Base-by-base conservation (phyloP, 2,113 vertebrate genomes). In the Stomatorhinus ivindoensis region DNA sequence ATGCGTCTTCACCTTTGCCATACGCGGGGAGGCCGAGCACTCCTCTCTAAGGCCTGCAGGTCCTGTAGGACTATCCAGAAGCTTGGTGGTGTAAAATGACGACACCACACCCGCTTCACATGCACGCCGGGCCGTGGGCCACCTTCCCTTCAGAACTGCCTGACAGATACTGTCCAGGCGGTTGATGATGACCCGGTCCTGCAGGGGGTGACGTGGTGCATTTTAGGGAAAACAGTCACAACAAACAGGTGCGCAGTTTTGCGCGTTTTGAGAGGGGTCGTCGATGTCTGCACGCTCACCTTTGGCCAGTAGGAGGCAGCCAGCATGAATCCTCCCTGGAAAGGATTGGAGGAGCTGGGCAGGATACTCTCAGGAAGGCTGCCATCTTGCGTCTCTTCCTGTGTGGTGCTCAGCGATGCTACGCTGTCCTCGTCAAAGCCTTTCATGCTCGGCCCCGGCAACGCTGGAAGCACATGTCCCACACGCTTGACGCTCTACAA, bases 1-100 rank as follows among this genome's bases (percentile, higher is more conserved):
- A 99, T 99, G 98, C 98, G 98, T 98, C 97, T 98, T 99, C 98
- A 99, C 98, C 98, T 99, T 99, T 98, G 98, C 97, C 97, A 98
- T 97, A 96, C 99, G 98, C 94, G 97, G 92, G 48, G 97, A 97
- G 21, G 97, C 97, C 47, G 97, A 97, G 48, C 95, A 95, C 80
- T 99, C 98, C 95, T 99, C 97, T 94, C 96, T 21, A 65, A 95
- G 93, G 89, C 94, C 44, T 4, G 58, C 15, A 24, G 80, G 80
- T 8, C 76, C 96, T n/a, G 94, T 95, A 2, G 97, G 96, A 80
- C 96, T 98, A 92, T 99, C 97, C 94, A 99, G 95, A 3, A 99
- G 97, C 93, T 99, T 99, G 92, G 98, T 99, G 92, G 98, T 99
- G 92, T 99, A 99, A 95, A 99, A 99, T 88, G 98, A 99, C 55